Percentiles rank a stretch among this genome's conserved stretches.
These are phyloP conservation scores for Syngnathus rostellatus DNA, from an alignment of 2,797 vertebrate species.

Conservation along the genomic window DNA sequence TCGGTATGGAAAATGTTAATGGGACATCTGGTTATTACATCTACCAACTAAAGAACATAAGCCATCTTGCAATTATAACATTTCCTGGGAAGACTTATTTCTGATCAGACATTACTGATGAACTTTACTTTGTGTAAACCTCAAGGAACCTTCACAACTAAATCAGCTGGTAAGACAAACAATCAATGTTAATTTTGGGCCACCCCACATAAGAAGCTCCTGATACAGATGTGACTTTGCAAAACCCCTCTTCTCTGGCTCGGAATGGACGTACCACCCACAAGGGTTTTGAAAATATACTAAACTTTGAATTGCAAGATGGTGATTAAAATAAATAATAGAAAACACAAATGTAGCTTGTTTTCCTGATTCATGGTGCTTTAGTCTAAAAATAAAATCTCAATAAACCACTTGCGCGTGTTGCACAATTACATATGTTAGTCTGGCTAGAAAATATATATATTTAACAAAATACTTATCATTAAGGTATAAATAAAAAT, in stretches of 20 bases:
- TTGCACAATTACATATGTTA: neutral
- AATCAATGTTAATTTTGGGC: neutral
- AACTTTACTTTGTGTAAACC: neutral
- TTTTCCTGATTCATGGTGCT: too few species aligned
- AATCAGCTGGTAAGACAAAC: neutral
- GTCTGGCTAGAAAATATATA: neutral
- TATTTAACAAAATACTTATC: neutral
- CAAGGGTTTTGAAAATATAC: neutral
- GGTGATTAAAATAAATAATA: neutral
- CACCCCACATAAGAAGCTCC: neutral
- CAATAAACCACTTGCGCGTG: constrained; percentile 4
- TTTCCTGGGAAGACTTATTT: neutral
- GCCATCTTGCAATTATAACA: neutral
- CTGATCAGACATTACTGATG: neutral
- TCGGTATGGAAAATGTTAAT: neutral
- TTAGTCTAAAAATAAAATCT: constrained; percentile 5
- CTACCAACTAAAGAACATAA: too few species aligned
- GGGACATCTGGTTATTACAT: neutral
- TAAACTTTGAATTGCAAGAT: too few species aligned
- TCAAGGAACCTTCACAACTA: neutral
- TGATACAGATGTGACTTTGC: neutral
- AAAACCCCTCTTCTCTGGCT: neutral
- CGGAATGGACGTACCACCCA: neutral
- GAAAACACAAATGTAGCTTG: neutral
- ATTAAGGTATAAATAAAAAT: too few species aligned